Percentiles rank a stretch among this genome's conserved stretches.
phyloP scores from a whole-genome alignment of 2,797 vertebrate genomes.

The Pitangus sulphuratus region DNA sequence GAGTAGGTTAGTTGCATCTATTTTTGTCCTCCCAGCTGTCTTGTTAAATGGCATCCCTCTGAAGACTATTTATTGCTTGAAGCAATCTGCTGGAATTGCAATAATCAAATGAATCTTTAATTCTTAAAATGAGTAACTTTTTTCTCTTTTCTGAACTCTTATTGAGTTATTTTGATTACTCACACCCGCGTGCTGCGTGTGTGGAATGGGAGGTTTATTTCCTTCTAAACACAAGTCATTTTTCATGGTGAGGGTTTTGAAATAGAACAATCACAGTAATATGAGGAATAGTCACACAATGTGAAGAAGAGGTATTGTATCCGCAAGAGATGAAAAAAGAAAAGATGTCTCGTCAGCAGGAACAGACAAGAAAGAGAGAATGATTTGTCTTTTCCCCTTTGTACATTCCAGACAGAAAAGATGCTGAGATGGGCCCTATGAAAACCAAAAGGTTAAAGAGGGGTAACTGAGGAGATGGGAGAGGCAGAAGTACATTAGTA shows the following conservation, averaged over 20 bases:
- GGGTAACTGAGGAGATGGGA: background rate
- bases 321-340: background rate
- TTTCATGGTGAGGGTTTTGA: background rate
- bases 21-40: conserved; percentile 85
- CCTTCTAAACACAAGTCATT: background rate
- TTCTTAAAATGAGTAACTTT: conserved; percentile 36
- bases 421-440: background rate
- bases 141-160: background rate
- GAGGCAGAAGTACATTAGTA: background rate
- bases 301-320: background rate
- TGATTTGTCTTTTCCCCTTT: background rate
- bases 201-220: background rate
- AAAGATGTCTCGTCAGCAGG: background rate
- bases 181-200: background rate
- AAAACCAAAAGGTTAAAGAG: background rate
- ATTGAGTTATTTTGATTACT: conserved; percentile 6
- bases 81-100: conserved; percentile 57
- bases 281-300: background rate
- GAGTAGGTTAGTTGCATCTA: conserved; percentile 77
- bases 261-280: background rate
- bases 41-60: conserved; percentile 59
- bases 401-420: background rate
- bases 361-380: background rate
- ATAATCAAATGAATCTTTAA: conserved; percentile 30
- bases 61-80: conserved; percentile 65